Conservation (phyloP, 2,797 vertebrate species). For the Mionectes olivaceus region DNA sequence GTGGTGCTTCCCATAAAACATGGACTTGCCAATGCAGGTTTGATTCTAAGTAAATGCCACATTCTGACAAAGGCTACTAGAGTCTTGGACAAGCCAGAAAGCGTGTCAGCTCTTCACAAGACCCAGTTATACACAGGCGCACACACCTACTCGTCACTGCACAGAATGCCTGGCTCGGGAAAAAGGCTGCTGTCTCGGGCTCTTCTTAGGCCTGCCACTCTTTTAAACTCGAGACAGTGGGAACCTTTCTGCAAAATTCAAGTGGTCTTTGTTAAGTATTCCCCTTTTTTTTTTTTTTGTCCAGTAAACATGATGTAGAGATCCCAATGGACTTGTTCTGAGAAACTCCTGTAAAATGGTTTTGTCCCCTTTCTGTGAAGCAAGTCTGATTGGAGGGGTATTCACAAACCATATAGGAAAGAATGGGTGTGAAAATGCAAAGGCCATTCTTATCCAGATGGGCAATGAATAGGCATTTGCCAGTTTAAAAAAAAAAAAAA, state of each 20-base stretch:
- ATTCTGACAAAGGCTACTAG: background rate
- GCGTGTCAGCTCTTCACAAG: background rate
- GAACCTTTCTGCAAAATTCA: conserved; percentile 77
- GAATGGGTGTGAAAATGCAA: conserved; percentile 81
- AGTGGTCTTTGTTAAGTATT: conserved; percentile 75
- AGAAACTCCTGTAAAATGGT: conserved; percentile 80
- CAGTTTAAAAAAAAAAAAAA: conserved; percentile 63
- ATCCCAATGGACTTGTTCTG: conserved; percentile 77
- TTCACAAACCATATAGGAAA: conserved; percentile 79
- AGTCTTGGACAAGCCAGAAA: conserved; percentile 12
- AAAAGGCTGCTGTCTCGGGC: conserved; percentile 55
- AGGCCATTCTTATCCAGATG: conserved; percentile 79
- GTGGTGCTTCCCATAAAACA: background rate
- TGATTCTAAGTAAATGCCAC: background rate
- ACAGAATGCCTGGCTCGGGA: conserved; percentile 66
- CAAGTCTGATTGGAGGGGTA: conserved; percentile 78
- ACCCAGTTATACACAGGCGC: background rate
- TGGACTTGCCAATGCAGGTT: background rate
- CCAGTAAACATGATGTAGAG: conserved; percentile 78
- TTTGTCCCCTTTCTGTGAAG: conserved; percentile 74
- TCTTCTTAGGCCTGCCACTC: conserved; percentile 78
- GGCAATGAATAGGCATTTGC: conserved; percentile 80
- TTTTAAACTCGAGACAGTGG: conserved; percentile 77
- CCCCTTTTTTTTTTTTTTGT: conserved; percentile 30
- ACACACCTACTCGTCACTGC: conserved; percentile 33